Conservation (phyloP, 2,113 vertebrate genomes). For the Merops nubicus region DNA sequence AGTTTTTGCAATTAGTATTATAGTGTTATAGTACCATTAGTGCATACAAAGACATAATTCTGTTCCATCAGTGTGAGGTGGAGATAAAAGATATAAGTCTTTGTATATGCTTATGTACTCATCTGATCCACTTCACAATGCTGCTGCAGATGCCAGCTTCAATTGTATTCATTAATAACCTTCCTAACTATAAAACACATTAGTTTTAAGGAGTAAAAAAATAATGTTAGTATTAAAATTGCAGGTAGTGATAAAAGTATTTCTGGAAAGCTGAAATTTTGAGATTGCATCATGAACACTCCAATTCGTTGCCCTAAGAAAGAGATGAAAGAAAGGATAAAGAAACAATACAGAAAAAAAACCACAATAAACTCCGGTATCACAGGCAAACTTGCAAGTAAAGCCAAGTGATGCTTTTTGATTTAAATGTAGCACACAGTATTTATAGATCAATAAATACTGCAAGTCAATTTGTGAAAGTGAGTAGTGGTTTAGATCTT, state of each 20-base stretch:
- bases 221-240: background rate
- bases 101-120: background rate
- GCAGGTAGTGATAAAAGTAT: rapidly evolving
- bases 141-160: background rate
- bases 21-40: background rate
- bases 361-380: background rate
- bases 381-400: background rate
- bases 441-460: background rate
- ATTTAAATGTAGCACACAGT: background rate
- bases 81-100: background rate
- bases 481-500: background rate
- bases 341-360: background rate
- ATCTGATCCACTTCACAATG: background rate
- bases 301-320: background rate
- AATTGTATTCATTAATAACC: background rate
- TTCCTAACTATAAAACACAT: background rate
- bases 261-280: background rate
- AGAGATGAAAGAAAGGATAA: background rate
- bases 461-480: background rate
- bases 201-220: background rate
- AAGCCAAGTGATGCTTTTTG: background rate
- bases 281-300: background rate
- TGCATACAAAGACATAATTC: background rate
- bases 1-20: background rate
- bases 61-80: no score